Evolutionary conservation across 1,140 invertebrate genomes (phyloP), one percentile per base, ranked within the genome.

Genomic region (Drosophila busckii): DNA sequence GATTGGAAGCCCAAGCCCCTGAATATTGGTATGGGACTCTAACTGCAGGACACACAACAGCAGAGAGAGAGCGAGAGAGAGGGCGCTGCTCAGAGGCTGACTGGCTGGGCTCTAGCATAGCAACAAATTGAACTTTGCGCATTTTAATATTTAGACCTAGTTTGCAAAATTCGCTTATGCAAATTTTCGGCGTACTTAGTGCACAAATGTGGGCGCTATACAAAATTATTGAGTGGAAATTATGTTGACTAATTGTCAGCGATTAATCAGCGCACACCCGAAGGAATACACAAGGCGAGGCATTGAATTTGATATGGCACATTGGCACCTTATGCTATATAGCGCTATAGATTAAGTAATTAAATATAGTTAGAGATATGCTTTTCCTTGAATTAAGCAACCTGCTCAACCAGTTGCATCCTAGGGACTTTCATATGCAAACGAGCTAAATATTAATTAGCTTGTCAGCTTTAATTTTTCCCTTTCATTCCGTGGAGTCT

Each of bases 391-490:
- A 31, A 49, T 1, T 23, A 34, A 12, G 26, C 17, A 63, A 68
- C 69, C 69, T 68, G 69, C 49, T 31, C 31, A 42, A 44, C 45
- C 46, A 28, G 55, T 59, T 34, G 5, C 4, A 38, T 41, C 41
- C 20, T 25, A 44, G 49, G 49, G 40, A 60, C 41, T 59, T 46
- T 52, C 34, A 15, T 38, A 75, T 68, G 62, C 56, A 75, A 76
- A 83, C 69, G 48, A 70, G 62, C 49, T 38, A 83, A 83, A 60
- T 82, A 82, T 82, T 76, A 82, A 82, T 83, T 83, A 40, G 56
- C 35, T 68, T 70, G 76, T 82, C 76, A 65, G 53, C 65, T 83
- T 70, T 13, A 63, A 70, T 83, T 82, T 82, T 82, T 82, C 70
- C 76, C 70, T 82, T 82, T 76, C 78, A 53, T 70, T 82, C 70